A percentile compares a stretch with the other conserved stretches of the same genome.
These are phyloP conservation scores for Cepphus grylle DNA, from an alignment of 2,113 vertebrate species.

Conservation along the genomic window DNA sequence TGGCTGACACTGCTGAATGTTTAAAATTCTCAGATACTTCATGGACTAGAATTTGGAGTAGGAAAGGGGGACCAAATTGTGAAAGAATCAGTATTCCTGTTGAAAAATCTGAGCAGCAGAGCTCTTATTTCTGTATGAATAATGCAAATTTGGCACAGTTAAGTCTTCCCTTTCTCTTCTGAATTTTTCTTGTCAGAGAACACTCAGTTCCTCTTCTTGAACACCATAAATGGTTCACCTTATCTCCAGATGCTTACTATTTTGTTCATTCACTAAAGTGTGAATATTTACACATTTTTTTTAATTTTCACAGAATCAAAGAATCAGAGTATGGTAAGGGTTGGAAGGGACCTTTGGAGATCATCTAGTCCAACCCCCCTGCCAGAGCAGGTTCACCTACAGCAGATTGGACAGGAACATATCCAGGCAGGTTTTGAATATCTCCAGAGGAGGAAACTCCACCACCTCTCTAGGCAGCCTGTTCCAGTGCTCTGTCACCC, in stretches of 20 bases:
- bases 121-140: neutral
- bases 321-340: no score
- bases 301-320: neutral
- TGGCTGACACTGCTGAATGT: accelerated
- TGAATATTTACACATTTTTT: neutral
- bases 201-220: neutral
- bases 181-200: neutral
- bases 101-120: neutral
- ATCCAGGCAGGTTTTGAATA: no score
- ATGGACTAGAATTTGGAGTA: neutral
- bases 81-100: neutral
- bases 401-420: no score
- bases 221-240: neutral
- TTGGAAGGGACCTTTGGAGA: no score
- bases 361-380: no score
- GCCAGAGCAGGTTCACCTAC: no score
- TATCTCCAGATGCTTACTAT: neutral
- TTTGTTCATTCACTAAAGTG: neutral
- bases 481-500: no score
- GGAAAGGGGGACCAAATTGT: neutral
- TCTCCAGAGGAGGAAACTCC: no score
- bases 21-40: neutral
- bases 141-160: neutral
- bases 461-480: no score
- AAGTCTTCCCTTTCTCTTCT: neutral